Conservation (phyloP, 53 echinoderm and acorn worm species). For the Crossaster papposus region DNA sequence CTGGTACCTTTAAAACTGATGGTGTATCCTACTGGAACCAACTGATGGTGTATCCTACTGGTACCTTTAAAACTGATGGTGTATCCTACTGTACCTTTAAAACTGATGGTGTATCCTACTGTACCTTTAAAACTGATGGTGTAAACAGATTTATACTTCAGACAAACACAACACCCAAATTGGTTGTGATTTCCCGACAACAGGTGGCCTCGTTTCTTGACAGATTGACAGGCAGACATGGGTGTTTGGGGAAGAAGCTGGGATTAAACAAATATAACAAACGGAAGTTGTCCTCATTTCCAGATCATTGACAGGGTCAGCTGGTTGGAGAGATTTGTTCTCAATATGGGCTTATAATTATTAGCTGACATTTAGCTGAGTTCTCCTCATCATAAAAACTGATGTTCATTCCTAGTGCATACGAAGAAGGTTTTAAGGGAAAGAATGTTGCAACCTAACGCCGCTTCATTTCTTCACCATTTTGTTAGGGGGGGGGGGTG, state of each 20-base stretch:
- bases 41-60: too few relatives aligned
- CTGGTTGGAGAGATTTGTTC: constrained; percentile 4
- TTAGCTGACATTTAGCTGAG: neutral
- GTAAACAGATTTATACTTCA: neutral
- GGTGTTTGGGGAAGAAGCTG: neutral
- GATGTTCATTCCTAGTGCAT: too few relatives aligned
- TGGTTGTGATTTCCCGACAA: constrained; percentile 8
- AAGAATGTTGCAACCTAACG: neutral
- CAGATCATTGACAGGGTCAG: constrained; percentile 37
- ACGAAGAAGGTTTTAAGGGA: too few relatives aligned
- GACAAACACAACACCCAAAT: neutral
- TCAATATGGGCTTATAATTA: neutral
- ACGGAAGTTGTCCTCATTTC: constrained; percentile 12
- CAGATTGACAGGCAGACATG: neutral
- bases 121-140: neutral
- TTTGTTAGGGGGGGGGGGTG: too few relatives aligned
- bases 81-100: neutral
- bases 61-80: neutral
- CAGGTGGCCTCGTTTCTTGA: constrained; percentile 35
- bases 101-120: too few relatives aligned
- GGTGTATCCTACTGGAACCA: too few relatives aligned
- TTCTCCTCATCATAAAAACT: neutral
- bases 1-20: too few relatives aligned
- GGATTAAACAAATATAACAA: too few relatives aligned
- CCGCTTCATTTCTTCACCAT: too few relatives aligned